phyloP scores from a whole-genome alignment of 2,797 vertebrate species.

The Nyctalus aviator region DNA sequence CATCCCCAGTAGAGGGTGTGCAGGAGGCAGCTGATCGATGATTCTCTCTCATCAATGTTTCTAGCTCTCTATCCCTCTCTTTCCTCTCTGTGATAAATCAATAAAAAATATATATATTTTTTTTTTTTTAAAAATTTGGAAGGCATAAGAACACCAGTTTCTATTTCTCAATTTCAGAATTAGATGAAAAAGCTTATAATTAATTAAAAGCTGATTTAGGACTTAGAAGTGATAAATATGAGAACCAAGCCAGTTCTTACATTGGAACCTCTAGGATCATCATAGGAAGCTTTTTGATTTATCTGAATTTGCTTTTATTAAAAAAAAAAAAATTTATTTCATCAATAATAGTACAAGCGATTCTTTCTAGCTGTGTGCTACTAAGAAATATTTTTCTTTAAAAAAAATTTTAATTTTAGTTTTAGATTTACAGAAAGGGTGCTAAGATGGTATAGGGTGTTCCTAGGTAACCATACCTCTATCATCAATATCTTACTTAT shows the following conservation, averaged over 20 bases:
- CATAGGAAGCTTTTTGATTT: not conserved
- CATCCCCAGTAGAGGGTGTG: no score
- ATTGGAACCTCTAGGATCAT: not conserved
- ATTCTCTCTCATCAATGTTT: no score
- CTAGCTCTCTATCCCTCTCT: no score
- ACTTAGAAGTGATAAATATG: not conserved
- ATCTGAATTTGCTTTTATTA: constrained; percentile 23
- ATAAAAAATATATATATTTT: no score
- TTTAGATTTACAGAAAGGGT: constrained; percentile 29
- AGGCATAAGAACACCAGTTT: constrained; percentile 1
- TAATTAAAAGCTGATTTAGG: constrained; percentile 5
- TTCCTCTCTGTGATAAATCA: no score
- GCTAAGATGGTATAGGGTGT: not conserved
- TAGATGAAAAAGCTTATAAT: not conserved
- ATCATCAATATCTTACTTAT: not conserved
- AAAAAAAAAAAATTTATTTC: not conserved
- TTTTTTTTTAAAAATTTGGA: not conserved
- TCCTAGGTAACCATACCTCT: not conserved
- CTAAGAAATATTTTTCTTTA: not conserved
- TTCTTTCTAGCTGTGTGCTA: not conserved
- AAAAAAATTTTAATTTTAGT: not conserved
- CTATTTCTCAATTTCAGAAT: constrained; percentile 53
- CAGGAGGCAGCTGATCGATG: no score
- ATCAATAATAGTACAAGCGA: not conserved
- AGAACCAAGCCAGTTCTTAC: not conserved